Base-by-base conservation (phyloP, 2,797 vertebrate species). In the Eutrigla gurnardus region DNA sequence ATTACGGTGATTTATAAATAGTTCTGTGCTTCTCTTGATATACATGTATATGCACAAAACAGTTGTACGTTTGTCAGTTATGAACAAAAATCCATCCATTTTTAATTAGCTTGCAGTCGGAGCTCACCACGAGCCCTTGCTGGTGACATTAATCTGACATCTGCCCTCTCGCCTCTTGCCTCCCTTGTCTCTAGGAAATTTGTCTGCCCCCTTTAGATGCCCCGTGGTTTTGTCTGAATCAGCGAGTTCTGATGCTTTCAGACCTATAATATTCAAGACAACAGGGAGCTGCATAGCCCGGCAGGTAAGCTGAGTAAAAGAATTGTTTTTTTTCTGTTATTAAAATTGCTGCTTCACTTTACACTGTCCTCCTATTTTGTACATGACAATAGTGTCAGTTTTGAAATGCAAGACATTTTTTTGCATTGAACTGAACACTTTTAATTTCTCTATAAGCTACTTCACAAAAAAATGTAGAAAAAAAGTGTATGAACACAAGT, bases 221-320 rank as follows among this genome's bases (percentile, higher is more conserved):
- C 62, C 76, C 6, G 71, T 49, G 71, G 68, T 64, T 60, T 64
- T 14, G 52, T 61, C 35, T 82, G 76, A 86, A 73, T 64, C 79
- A 50, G 65, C 50, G 1, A 32, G 14, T 54, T 68, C 54, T 77
- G 42, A 33, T 46, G 18, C 50, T 57, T 47, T 72, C 47, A 74
- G n/a, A 47, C 17, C 59, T 6, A 6, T 40, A 59, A 58, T 13
- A 57, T 53, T 33, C 46, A 52, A 72, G 45, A 68, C 68, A 67
- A 58, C 64, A 15, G 65, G 35, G 73, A 74, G 59, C 58, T 3
- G 18, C 60, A 36, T 36, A 70, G 15, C 49, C 67, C 72, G 78
- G 64, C 62, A 73, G 86, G 89, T 92, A 77, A 87, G 86, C 58
- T 3, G n/a, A 73, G 47, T 59, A n/a, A 1, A 47, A 60, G 7